These are phyloP conservation scores for Subanguina moxae DNA, from an alignment of 1,140 invertebrate species.

Conservation along the genomic window DNA sequence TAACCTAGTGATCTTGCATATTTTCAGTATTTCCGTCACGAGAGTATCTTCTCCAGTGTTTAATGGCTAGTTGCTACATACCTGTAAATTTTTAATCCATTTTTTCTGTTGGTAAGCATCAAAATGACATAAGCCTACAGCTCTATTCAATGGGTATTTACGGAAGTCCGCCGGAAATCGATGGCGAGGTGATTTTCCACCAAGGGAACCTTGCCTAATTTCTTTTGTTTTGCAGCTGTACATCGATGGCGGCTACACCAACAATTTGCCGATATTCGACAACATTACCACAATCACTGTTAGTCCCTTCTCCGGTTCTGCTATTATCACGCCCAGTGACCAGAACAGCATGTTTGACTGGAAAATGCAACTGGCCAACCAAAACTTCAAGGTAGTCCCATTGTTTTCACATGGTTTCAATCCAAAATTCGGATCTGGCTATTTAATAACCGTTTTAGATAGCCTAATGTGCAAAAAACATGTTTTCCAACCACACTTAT, in stretches of 20 bases:
- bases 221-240: constrained; percentile 58
- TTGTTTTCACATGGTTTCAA: too few species aligned
- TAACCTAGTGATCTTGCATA: constrained; percentile 1
- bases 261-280: constrained; percentile 60
- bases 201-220: constrained; percentile 16
- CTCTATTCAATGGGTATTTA: constrained; percentile 59
- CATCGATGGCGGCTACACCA: constrained; percentile 61
- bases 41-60: constrained; percentile 47
- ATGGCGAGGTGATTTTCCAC: constrained; percentile 52
- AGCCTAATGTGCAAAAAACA: too few species aligned
- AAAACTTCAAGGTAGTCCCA: constrained; percentile 48
- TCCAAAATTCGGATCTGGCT: too few species aligned
- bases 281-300: constrained; percentile 60
- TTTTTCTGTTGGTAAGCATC: neutral
- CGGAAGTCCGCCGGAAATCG: constrained; percentile 53
- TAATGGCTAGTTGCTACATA: constrained; percentile 61
- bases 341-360: constrained; percentile 53
- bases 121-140: neutral
- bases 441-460: too few species aligned
- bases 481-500: neutral
- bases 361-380: constrained; percentile 45
- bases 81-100: constrained; percentile 32
- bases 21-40: constrained; percentile 30
- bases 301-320: constrained; percentile 59
- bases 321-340: constrained; percentile 43